Evolutionary conservation across 2,888 invertebrate genomes (phyloP).

Genomic region (Agrotis puta): DNA sequence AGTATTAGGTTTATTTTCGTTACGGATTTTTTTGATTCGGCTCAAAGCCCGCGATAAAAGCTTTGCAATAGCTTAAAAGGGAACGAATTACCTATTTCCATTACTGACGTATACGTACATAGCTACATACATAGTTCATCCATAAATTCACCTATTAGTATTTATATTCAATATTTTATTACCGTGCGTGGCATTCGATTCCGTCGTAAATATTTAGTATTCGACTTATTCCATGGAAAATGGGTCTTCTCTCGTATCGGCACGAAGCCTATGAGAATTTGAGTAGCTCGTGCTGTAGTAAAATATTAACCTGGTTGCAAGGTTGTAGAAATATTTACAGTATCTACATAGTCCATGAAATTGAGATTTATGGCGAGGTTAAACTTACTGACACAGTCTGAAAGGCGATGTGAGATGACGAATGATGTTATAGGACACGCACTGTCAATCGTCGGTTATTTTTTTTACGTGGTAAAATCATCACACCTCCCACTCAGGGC

Average conservation of each 20-base stretch:
- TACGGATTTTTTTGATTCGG: too few relatives aligned
- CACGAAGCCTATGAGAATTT: not conserved
- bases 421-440: too few relatives aligned
- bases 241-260: not conserved
- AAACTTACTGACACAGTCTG: not conserved
- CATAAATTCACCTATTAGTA: not conserved
- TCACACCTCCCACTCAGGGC: too few relatives aligned
- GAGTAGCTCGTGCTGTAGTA: not conserved
- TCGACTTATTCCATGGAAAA: not conserved
- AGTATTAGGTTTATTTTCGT: too few relatives aligned
- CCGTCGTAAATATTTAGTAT: conserved; percentile 9
- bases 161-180: conserved; percentile 1
- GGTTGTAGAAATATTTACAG: not conserved
- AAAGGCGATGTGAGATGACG: too few relatives aligned
- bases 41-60: too few relatives aligned
- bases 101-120: not conserved
- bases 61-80: too few relatives aligned
- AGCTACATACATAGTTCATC: not conserved
- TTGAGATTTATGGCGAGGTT: not conserved
- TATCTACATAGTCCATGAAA: not conserved
- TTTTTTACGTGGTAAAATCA: too few relatives aligned
- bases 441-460: too few relatives aligned
- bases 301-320: not conserved
- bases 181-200: conserved; percentile 13
- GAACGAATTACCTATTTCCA: too few relatives aligned